A percentile compares a stretch with the other conserved stretches of the same genome.
These are phyloP conservation scores for Boulengeromyrus knoepffleri DNA, from an alignment of 2,113 vertebrate species.

Conservation along the genomic window DNA sequence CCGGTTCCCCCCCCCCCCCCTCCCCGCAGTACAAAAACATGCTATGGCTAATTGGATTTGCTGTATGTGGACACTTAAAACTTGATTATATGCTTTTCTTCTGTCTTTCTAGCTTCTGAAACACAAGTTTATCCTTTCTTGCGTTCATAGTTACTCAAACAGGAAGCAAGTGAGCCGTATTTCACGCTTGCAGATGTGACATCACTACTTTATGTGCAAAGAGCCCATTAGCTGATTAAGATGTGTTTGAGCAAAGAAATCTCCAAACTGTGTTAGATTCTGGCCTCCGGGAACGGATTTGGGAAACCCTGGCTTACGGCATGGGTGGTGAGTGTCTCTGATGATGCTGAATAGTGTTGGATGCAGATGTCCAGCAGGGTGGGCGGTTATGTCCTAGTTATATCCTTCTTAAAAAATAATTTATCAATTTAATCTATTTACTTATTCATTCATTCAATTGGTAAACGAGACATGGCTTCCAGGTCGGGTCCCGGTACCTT, in stretches of 20 bases:
- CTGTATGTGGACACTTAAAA: too few relatives aligned
- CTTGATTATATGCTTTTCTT: too few relatives aligned
- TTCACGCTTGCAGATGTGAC: not conserved
- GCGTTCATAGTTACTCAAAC: too few relatives aligned
- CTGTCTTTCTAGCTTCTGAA: too few relatives aligned
- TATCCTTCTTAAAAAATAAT: not conserved
- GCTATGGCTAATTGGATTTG: too few relatives aligned
- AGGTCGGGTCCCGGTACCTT: conserved; percentile 39
- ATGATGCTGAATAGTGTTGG: not conserved
- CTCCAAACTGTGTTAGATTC: not conserved
- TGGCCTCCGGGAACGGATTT: not conserved
- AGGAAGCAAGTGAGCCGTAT: too few relatives aligned
- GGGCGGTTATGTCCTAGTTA: not conserved
- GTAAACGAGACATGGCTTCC: not conserved
- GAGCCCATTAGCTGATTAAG: too few relatives aligned
- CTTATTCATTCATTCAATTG: too few relatives aligned
- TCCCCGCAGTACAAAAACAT: too few relatives aligned
- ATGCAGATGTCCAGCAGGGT: not conserved
- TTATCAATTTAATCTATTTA: not conserved
- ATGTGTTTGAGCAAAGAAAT: not conserved
- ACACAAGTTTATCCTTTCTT: too few relatives aligned
- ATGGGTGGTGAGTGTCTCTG: not conserved
- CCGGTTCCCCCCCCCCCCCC: too few relatives aligned
- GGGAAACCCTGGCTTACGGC: not conserved
- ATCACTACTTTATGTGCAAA: too few relatives aligned